These are phyloP conservation scores for Lasioglossum malachurum DNA, from an alignment of 2,888 invertebrate genomes.

Conservation along the genomic window DNA sequence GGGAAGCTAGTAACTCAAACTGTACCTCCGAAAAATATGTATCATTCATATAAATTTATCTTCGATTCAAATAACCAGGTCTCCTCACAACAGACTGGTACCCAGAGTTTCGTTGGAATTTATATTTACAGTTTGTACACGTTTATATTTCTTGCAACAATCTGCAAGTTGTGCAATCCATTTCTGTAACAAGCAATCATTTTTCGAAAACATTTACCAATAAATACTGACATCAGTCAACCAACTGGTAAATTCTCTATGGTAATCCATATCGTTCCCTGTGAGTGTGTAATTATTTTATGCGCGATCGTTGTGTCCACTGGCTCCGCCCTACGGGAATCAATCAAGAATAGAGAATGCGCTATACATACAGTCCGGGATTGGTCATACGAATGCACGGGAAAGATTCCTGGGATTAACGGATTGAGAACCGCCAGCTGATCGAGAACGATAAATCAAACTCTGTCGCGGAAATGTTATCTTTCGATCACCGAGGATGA, in stretches of 20 bases:
- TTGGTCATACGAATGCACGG: slow-evolving; percentile 37
- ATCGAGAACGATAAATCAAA: slow-evolving; percentile 58
- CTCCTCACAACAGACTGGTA: not conserved
- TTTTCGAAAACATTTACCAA: not conserved
- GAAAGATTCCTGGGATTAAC: slow-evolving; percentile 71
- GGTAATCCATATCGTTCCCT: slow-evolving; percentile 46
- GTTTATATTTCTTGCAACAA: not conserved
- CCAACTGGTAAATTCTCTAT: slow-evolving; percentile 37
- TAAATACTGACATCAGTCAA: slow-evolving; percentile 16
- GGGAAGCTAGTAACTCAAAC: slow-evolving; percentile 43
- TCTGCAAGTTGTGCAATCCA: not conserved
- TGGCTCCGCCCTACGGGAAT: slow-evolving; percentile 49
- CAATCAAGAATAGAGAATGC: slow-evolving; percentile 60
- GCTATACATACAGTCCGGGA: slow-evolving; percentile 26
- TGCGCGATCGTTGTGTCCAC: slow-evolving; percentile 43
- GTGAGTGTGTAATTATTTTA: slow-evolving; percentile 66
- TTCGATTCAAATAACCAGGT: not conserved
- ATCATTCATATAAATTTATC: not conserved
- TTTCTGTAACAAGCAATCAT: not conserved
- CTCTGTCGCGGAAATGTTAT: slow-evolving; percentile 51
- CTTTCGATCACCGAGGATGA: slow-evolving; percentile 11
- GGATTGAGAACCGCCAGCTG: slow-evolving; percentile 53
- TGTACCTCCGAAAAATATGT: slow-evolving; percentile 3
- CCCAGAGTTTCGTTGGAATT: not conserved
- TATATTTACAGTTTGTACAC: not conserved